Conservation (phyloP, 2,797 vertebrate genomes). For the Hypotaenidia philippensis region DNA sequence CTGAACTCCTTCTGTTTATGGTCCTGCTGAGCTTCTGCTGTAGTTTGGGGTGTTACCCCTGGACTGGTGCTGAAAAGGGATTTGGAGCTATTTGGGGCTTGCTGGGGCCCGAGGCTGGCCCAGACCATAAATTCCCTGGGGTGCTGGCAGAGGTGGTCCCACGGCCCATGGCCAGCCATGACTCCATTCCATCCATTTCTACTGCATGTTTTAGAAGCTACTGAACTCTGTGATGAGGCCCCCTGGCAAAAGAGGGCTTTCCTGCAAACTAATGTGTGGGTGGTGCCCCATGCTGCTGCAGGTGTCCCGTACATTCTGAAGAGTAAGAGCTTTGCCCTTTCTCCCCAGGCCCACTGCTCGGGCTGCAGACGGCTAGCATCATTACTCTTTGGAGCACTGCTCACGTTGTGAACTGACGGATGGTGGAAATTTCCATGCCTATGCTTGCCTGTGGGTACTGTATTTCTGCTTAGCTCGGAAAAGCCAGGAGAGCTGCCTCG, state of each 20-base stretch:
- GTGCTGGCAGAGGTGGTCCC: neutral
- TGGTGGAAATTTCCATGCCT: neutral
- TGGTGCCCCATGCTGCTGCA: neutral
- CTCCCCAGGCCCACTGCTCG: neutral
- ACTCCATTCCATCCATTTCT: neutral
- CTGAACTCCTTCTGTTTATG: neutral
- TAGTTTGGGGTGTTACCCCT: rapidly evolving
- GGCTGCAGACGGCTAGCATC: neutral
- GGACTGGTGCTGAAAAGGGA: neutral
- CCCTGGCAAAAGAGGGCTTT: neutral
- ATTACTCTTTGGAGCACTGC: neutral
- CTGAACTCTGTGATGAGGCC: neutral
- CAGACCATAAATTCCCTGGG: too few species aligned
- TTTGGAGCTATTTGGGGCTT: neutral
- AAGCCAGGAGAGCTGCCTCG: neutral
- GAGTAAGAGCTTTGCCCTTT: neutral
- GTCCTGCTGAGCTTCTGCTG: neutral
- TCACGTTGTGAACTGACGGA: neutral
- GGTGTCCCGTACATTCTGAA: neutral
- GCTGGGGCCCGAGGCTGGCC: neutral
- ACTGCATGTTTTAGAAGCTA: neutral
- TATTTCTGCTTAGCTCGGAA: neutral
- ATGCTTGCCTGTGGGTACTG: neutral
- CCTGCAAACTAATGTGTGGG: neutral
- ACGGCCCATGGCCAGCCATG: rapidly evolving